phyloP scores from a whole-genome alignment of 1,140 invertebrate genomes.

The Oncopeltus fasciatus region DNA sequence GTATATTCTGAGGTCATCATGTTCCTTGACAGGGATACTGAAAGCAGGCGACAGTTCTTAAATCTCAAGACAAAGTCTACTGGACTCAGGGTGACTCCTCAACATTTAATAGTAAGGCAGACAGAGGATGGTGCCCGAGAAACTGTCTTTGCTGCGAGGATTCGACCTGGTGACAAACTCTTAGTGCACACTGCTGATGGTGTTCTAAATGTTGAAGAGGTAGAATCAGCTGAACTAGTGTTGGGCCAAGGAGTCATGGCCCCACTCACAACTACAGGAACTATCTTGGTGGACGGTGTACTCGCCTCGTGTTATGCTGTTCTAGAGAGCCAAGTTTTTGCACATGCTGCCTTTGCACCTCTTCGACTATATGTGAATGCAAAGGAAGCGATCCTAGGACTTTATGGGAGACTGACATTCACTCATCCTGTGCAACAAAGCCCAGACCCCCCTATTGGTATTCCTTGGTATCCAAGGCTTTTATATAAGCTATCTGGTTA shows the following conservation, averaged over 20 bases:
- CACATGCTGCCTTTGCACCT: constrained; percentile 71
- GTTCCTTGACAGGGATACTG: constrained; percentile 68
- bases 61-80: constrained; percentile 53
- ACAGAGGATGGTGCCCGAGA: constrained; percentile 22
- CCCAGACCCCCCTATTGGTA: neutral
- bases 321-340: constrained; percentile 66
- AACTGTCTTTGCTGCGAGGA: constrained; percentile 41
- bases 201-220: constrained; percentile 32
- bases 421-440: neutral
- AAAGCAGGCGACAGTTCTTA: constrained; percentile 52
- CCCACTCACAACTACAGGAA: constrained; percentile 75
- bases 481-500: neutral
- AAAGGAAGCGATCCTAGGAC: neutral
- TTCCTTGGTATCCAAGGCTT: constrained; percentile 7
- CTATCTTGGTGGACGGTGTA: constrained; percentile 77
- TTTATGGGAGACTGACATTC: neutral
- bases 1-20: constrained; percentile 75
- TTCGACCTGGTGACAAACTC: constrained; percentile 38
- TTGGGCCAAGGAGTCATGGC: constrained; percentile 64
- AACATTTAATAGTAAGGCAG: constrained; percentile 52
- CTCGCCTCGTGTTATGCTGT: constrained; percentile 89
- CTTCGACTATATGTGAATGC: constrained; percentile 41
- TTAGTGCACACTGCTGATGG: constrained; percentile 34
- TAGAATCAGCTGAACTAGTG: constrained; percentile 42
- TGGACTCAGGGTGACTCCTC: constrained; percentile 57